Base-by-base conservation (phyloP, 2,888 invertebrate species). In the Apantesis nais region DNA sequence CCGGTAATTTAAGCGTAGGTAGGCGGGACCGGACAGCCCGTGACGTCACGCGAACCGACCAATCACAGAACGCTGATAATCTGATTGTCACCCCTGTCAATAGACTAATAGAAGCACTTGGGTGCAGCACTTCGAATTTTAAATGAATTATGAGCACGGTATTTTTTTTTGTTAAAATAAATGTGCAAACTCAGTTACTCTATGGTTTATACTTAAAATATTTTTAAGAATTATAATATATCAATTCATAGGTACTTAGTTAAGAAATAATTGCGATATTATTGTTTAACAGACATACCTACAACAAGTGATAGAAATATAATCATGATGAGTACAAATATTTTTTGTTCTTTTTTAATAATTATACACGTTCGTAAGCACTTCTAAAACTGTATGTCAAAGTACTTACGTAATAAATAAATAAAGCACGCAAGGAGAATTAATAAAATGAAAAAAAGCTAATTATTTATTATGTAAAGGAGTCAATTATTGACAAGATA, bases 21-120 rank as follows among this genome's bases (percentile, higher is more conserved):
- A 82, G 93, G 91, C 93, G 92, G 90, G 91, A 90, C 86, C 84
- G 82, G 81, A 76, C 84, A 77, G 79, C 84, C 85, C 71, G 87
- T 93, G 92, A 93, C 93, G 93, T 93, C 92, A 93, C 85, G 63
- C 77, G 76, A 74, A 67, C 66, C 85, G 84, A 84, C 92, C 93
- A 93, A 93, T 92, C 86, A 86, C 87, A 79, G 83, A 78, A 84
- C 83, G 73, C 73, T 75, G 73, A 74, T 85, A 83, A 86, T 85
- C 85, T 89, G 85, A 90, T 92, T 90, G 92, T 90, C 92, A 91
- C 92, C 92, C 92, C 77, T 76, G 78, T 74, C 83, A 75, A 76
- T 81, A 74, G 71, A 72, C 67, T 69, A 73, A 75, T 78, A 79
- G 81, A 78, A 75, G 76, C 69, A 65, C 66, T 72, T 62, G 68